Base-by-base conservation (phyloP, 2,888 invertebrate species). In the Odiellus spinosus region DNA sequence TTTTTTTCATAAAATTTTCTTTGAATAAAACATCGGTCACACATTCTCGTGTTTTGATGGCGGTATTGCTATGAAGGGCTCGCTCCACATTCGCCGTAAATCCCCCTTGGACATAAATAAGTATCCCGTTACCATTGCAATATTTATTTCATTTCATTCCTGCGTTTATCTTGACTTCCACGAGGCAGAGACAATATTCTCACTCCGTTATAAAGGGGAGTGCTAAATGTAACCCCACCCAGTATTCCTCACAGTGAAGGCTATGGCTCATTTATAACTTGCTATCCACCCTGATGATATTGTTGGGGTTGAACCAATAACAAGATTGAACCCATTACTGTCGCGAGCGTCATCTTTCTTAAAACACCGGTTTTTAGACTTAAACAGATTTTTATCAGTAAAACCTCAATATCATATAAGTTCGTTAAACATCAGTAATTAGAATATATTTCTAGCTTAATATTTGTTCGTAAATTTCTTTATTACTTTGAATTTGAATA, bases 31-130 rank as follows among this genome's bases (percentile, higher is more conserved):
- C 26, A 8, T 26, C 26, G 8, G 26, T 26, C 26, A 26, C 26
- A 26, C 26, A 26, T 26, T 26, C 8, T 26, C 26, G 69, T 81
- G 80, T 69, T 85, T 87, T 58, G 83, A 77, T 62, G 77, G 75
- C 62, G 76, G 76, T 60, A 83, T 80, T 58, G 80, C 74, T 70
- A 84, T 85, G 70, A 90, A 90, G 56, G 88, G 88, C 69, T 90
- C 93, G 63, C 86, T 87, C 95, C 95, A 95, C 93, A 95, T 95
- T 61, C 91, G 76, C 64, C 90, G 74, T 60, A 95, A 73, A 72
- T 95, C 95, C 56, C 95, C 93, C 91, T 93, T 69, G 6, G 66
- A 71, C 55, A 47, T 35, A 35, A 12, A 35, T n/a, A n/a, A n/a
- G n/a, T n/a, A n/a, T n/a, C n/a, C n/a, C n/a, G n/a, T n/a, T n/a